Conservation (phyloP, 2,113 vertebrate species). For the Mus pahari region DNA sequence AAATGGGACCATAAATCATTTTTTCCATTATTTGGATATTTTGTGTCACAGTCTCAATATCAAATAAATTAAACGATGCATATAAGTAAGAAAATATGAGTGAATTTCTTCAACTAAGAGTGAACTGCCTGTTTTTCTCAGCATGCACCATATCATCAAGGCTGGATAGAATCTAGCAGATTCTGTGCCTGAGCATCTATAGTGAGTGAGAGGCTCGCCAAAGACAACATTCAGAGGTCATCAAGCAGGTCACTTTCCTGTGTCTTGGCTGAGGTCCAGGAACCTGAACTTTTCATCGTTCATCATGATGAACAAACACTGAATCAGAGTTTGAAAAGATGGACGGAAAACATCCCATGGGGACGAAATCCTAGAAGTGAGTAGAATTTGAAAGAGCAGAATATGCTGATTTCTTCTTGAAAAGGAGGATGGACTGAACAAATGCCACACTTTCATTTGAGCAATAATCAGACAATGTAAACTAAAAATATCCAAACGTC, state of each 20-base stretch:
- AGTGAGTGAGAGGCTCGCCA: background rate
- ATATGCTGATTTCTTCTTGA: background rate
- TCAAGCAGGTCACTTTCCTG: background rate
- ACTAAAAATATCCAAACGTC: background rate
- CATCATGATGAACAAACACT: conserved; percentile 19
- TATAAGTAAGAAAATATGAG: background rate
- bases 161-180: background rate
- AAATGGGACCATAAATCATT: background rate
- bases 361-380: background rate
- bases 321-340: conserved; percentile 34
- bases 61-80: conserved; percentile 19
- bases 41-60: background rate
- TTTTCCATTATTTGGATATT: conserved; percentile 10
- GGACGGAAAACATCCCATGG: background rate
- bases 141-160: background rate
- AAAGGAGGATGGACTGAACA: background rate
- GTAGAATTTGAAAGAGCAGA: background rate
- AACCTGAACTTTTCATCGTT: conserved; percentile 17
- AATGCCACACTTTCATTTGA: background rate
- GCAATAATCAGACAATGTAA: background rate
- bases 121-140: background rate
- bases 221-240: background rate
- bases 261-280: background rate
- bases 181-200: background rate
- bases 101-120: background rate